Conservation (phyloP, 2,113 vertebrate species). For the Pholis gunnellus region DNA sequence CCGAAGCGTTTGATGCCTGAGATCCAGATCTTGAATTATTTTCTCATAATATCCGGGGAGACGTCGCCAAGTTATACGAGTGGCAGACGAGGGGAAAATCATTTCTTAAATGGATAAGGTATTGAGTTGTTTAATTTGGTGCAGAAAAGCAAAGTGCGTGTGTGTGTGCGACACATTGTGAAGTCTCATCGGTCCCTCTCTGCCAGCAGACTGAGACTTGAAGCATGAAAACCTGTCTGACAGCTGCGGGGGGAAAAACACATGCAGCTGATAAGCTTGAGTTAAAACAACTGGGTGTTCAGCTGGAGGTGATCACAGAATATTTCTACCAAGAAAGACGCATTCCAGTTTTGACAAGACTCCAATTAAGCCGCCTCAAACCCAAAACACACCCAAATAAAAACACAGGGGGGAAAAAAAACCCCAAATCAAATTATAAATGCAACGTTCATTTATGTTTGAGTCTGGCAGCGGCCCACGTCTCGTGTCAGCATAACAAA, state of each 20-base stretch:
- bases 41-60: slow-evolving; percentile 10
- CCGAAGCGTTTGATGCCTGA: slow-evolving; percentile 28
- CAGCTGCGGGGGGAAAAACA: slow-evolving; percentile 54
- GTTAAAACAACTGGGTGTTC: slow-evolving; percentile 62
- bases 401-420: not conserved
- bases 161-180: slow-evolving; percentile 25
- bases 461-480: not conserved
- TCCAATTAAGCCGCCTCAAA: slow-evolving; percentile 38
- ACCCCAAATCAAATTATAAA: not conserved
- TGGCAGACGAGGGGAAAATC: not conserved
- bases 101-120: slow-evolving; percentile 8
- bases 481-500: slow-evolving; percentile 6
- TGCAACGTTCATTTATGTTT: slow-evolving; percentile 13
- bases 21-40: slow-evolving; percentile 12
- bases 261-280: slow-evolving; percentile 63
- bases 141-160: slow-evolving; percentile 4
- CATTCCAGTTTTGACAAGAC: slow-evolving; percentile 46
- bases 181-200: slow-evolving; percentile 22
- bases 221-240: slow-evolving; percentile 56
- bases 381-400: not conserved
- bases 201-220: slow-evolving; percentile 7
- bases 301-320: slow-evolving; percentile 53
- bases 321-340: slow-evolving; percentile 37
- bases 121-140: slow-evolving; percentile 41
- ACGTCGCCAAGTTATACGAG: slow-evolving; percentile 6